Percentiles rank a stretch among this genome's conserved stretches.
Conservation (phyloP, 2,888 invertebrate species). For the Macrosiphum euphorbiae region DNA sequence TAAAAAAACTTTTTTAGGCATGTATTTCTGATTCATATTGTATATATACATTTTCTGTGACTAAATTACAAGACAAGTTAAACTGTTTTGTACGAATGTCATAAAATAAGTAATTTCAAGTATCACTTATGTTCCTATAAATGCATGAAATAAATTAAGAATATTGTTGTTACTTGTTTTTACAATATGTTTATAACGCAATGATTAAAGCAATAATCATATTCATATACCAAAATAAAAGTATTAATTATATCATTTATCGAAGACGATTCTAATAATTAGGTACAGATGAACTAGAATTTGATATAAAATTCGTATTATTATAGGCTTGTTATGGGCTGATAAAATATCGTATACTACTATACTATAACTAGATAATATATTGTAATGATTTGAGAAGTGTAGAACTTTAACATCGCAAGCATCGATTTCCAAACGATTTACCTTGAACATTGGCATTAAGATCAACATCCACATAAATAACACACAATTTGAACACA, state of each 20-base stretch:
- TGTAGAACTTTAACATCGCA: not conserved
- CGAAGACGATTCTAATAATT: not conserved
- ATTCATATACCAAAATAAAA: too few species aligned
- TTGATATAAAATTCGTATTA: not conserved
- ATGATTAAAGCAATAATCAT: too few species aligned
- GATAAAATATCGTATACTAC: not conserved
- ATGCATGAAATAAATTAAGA: not conserved
- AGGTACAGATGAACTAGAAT: not conserved
- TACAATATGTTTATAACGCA: too few species aligned
- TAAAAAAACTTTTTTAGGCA: not conserved
- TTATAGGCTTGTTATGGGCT: not conserved
- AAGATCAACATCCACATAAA: not conserved
- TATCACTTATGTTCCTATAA: not conserved
- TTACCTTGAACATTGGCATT: not conserved
- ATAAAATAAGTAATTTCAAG: not conserved
- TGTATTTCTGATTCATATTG: not conserved
- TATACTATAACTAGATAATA: not conserved
- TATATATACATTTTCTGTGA: not conserved
- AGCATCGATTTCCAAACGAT: not conserved
- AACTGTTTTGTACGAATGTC: not conserved
- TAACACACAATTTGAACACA: not conserved
- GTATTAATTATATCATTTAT: not conserved
- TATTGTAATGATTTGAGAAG: not conserved
- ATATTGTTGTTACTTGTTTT: not conserved
- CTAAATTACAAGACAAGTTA: not conserved